Percentiles rank a stretch among this genome's conserved stretches.
Evolutionary conservation across 2,888 invertebrate species (phyloP).

Genomic region (Baccha elongata): DNA sequence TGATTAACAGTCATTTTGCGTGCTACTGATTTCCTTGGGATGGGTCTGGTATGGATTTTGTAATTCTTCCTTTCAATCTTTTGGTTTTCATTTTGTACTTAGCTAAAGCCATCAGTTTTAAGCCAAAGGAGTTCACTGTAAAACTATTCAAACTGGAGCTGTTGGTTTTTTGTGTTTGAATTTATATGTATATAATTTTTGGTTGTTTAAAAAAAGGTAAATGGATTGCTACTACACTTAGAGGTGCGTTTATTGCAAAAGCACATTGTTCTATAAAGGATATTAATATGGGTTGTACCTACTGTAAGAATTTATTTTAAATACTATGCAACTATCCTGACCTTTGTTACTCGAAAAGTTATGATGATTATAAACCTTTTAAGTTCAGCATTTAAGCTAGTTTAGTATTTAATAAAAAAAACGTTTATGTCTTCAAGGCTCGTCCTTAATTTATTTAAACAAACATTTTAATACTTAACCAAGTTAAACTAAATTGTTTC

Average conservation of each 20-base stretch:
- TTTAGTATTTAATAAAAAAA: no score
- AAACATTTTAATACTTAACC: no score
- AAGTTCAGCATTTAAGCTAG: no score
- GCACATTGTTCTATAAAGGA: slow-evolving; percentile 21
- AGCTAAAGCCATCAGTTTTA: slow-evolving; percentile 53
- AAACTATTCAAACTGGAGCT: slow-evolving; percentile 47
- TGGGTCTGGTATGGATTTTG: slow-evolving; percentile 63
- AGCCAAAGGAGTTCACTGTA: slow-evolving; percentile 12
- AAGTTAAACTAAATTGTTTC: no score
- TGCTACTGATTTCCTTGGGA: slow-evolving; percentile 66
- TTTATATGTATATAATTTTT: no score
- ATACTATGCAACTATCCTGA: slow-evolving; percentile 34
- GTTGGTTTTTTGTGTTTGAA: not conserved
- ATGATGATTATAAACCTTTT: no score
- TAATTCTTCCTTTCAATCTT: slow-evolving; percentile 38
- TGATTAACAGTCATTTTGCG: slow-evolving; percentile 72
- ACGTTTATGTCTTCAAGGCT: no score
- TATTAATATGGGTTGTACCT: slow-evolving; percentile 50
- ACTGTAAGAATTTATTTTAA: slow-evolving; percentile 28
- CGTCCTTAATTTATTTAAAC: no score
- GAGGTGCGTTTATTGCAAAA: slow-evolving; percentile 19
- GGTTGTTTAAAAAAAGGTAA: slow-evolving; percentile 18
- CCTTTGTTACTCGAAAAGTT: slow-evolving; percentile 1
- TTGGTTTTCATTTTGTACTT: slow-evolving; percentile 54
- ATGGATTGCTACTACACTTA: slow-evolving; percentile 57